Base-by-base conservation (phyloP, 2,797 vertebrate species). In the Esox masquinongy region DNA sequence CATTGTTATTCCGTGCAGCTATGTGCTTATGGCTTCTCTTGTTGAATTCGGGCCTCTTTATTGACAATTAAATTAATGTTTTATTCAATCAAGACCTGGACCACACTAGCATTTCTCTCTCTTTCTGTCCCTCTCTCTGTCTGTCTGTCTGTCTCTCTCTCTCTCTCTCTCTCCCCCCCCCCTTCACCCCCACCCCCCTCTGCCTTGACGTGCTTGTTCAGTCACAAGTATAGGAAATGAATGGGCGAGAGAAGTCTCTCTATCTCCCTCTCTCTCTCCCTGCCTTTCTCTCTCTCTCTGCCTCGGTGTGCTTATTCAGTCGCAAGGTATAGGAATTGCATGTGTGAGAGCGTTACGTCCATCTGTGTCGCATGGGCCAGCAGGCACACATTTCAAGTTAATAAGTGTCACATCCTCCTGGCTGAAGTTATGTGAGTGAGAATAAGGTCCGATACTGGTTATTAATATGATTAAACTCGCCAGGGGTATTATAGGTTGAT, bases 221-320 rank as follows among this genome's bases (percentile, higher is more conserved):
- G 91, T 87, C 79, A 79, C 92, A 70, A 91, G 92, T 90, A 92
- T 91, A 94, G 92, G 89, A 92, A 91, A 88, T 89, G 79, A 75
- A 63, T 79, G 2, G 47, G 79, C 74, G 31, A 70, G 79, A 64
- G 76, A 74, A 86, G 39, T 43, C 39, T 43, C 39, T 43, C 39
- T 43, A 1, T 43, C 5, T 43, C 5, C 5, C 5, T 43, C 39
- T 43, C 39, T 43, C 39, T 43, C 39, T 43, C 5, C 9, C 39
- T 43, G 39, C 9, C 39, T 43, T 9, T 43, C 2, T 43, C 39
- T 43, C 39, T 43, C 39, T 43, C 39, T 4, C 9, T 9, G 39
- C 39, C 29, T 31, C 1, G 29, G 29, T 31, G 29, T 43, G 9
- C 39, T 43, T 7, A 4, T 43, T 43, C 39, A 1, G 39, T 43